A percentile compares a stretch with the other conserved stretches of the same genome.
Evolutionary conservation across 1,140 invertebrate genomes (phyloP).

Genomic region (Oryctes rhinoceros): DNA sequence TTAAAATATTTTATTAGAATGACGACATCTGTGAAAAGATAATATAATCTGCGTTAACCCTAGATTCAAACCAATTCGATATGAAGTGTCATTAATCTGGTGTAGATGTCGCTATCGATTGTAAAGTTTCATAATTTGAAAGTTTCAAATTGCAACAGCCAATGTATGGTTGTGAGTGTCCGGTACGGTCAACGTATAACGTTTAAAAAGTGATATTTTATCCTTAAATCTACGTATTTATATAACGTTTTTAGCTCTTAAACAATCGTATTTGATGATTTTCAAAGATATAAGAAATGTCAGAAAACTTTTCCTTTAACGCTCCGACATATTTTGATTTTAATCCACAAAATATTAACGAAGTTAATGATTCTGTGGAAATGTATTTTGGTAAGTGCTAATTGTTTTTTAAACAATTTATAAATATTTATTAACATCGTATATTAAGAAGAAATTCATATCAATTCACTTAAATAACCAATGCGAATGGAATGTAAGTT

Average conservation of each 20-base stretch:
- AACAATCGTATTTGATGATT: background rate
- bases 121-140: background rate
- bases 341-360: background rate
- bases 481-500: too few relatives aligned
- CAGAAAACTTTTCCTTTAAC: constrained; percentile 13
- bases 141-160: constrained; percentile 5
- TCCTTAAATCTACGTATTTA: background rate
- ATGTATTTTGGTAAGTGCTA: background rate
- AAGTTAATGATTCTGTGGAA: background rate
- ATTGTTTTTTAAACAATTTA: background rate
- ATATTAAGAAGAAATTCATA: background rate
- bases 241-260: background rate
- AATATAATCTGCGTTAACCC: too few relatives aligned
- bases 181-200: background rate
- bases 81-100: background rate
- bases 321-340: constrained; percentile 9
- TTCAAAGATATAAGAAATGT: background rate
- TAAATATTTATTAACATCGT: background rate
- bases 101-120: background rate
- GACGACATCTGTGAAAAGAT: too few relatives aligned
- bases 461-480: background rate
- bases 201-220: background rate
- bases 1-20: too few relatives aligned
- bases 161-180: background rate
- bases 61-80: background rate